Evolutionary conservation across 2,888 invertebrate species (phyloP), one percentile per base, ranked within the genome.

Genomic region (Spicauda simplicius): DNA sequence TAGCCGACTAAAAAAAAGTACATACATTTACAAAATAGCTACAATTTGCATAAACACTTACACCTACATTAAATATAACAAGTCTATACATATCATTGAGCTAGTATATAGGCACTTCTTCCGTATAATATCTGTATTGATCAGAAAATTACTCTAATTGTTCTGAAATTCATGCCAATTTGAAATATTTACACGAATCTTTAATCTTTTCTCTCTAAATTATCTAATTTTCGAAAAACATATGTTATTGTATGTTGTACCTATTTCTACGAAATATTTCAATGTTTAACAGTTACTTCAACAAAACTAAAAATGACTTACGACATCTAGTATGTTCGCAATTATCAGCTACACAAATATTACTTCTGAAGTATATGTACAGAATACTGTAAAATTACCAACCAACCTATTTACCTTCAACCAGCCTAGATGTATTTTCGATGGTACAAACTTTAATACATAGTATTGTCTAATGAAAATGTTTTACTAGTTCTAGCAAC

Each of bases 1-100:
- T 76, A 76, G 79, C 80, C 68, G 76, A 78, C 80, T 57, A 55
- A 68, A 68, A 68, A 72, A 63, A 64, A 61, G 33, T 61, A 71
- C 64, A 68, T 70, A 69, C 70, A 69, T 69, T 69, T 64, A 66
- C 70, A 70, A 54, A 53, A 60, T 67, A 70, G 63, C 54, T 64
- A 68, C 56, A 68, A 30, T 60, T 56, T 55, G 30, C 60, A 66
- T 55, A 11, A 60, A 50, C 20, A 48, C 59, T 60, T 66, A 66
- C 54, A 66, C 66, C 59, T 66, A 66, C 66, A 12, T 60, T 12
- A 64, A 58, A 33, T n/a, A 16, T 58, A 52, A 55, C n/a, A 54
- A 61, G 10, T 41, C 59, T 55, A 66, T 41, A 59, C 20, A 25
- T 30, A 41, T 54, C 33, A 62, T 16, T 54, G 20, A 16, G 37